A percentile compares a stretch with the other conserved stretches of the same genome.
Conservation (phyloP, 2,797 vertebrate genomes). For the Philypnodon macrostomus region DNA sequence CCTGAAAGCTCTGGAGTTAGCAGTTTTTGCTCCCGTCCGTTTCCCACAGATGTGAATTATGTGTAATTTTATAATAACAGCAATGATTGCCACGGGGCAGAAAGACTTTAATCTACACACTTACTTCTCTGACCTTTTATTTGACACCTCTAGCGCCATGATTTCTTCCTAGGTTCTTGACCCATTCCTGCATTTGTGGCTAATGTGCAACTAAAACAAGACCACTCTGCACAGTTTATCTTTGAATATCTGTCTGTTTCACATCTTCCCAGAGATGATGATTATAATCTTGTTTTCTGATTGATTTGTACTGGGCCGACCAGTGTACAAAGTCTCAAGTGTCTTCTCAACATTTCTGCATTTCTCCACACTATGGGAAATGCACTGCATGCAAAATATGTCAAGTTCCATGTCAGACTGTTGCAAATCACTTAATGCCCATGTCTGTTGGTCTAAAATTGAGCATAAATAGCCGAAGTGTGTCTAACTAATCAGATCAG, state of each 20-base stretch:
- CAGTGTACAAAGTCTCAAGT: constrained; percentile 47
- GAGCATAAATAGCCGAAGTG: constrained; percentile 50
- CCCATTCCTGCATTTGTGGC: constrained; percentile 20
- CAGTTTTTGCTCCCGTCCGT: constrained; percentile 75
- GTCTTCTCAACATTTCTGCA: constrained; percentile 53
- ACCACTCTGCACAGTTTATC: constrained; percentile 3
- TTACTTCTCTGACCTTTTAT: no score
- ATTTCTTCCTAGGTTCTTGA: constrained; percentile 25
- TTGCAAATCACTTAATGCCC: constrained; percentile 64
- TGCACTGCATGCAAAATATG: constrained; percentile 50
- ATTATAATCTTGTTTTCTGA: constrained; percentile 44
- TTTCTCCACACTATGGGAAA: constrained; percentile 60
- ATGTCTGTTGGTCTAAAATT: constrained; percentile 54
- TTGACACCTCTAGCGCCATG: constrained; percentile 25
- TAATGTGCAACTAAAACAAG: constrained; percentile 30
- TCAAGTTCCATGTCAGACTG: constrained; percentile 46
- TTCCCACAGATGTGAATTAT: constrained; percentile 77
- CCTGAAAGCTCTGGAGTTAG: constrained; percentile 64
- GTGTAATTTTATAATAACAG: constrained; percentile 77
- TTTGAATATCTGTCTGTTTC: constrained; percentile 19
- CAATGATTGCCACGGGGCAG: constrained; percentile 69
- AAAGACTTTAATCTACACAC: no score
- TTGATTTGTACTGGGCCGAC: constrained; percentile 53
- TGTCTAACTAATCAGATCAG: constrained; percentile 62
- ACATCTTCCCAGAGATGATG: constrained; percentile 30